These are phyloP conservation scores for Pristiophorus japonicus DNA, from an alignment of 2,113 vertebrate species.

Conservation along the genomic window DNA sequence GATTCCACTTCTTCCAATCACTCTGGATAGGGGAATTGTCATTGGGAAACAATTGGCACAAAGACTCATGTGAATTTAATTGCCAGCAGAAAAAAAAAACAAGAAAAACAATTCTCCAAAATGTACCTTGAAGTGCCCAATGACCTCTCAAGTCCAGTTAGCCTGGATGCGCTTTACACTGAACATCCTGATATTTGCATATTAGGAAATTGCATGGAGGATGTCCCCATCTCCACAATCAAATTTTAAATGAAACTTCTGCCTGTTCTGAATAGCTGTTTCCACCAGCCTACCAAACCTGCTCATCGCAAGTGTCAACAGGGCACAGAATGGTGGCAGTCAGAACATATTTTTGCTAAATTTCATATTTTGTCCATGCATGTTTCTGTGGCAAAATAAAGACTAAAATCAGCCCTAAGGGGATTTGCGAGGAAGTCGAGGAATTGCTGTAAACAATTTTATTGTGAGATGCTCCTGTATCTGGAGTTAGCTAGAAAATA, in stretches of 20 bases:
- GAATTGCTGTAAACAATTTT: neutral
- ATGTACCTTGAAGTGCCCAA: neutral
- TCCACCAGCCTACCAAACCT: neutral
- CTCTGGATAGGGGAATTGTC: too few species aligned
- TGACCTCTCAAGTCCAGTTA: neutral
- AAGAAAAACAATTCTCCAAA: neutral
- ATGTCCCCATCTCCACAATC: neutral
- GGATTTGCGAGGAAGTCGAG: neutral
- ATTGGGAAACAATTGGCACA: neutral
- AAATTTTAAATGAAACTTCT: neutral
- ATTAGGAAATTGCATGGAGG: neutral
- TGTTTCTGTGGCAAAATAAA: neutral
- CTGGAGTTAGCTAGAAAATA: neutral
- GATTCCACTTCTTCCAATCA: too few species aligned
- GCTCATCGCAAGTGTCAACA: neutral
- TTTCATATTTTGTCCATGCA: neutral
- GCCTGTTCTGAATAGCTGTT: neutral
- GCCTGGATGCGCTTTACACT: neutral
- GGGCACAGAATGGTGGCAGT: neutral
- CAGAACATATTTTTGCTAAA: neutral
- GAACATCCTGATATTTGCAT: neutral
- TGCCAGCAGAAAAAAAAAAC: neutral
- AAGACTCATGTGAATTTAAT: neutral
- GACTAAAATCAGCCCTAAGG: neutral
- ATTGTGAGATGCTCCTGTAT: neutral